A percentile compares a stretch with the other conserved stretches of the same genome.
Evolutionary conservation across 1,140 invertebrate genomes (phyloP).

Genomic region (Leptopilina clavipes): DNA sequence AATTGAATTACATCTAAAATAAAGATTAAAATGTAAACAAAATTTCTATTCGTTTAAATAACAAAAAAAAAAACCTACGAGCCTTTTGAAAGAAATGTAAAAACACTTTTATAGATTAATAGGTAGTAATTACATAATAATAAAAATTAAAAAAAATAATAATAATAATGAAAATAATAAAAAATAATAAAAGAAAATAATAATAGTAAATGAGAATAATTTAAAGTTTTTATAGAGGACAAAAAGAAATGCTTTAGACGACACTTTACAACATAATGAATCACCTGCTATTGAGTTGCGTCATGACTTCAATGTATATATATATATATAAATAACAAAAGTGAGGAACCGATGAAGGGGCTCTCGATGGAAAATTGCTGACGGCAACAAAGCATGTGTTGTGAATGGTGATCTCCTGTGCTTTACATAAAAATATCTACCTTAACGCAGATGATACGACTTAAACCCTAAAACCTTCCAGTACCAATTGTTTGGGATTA

Average conservation of each 20-base stretch:
- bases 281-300: neutral
- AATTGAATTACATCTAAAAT: too few species aligned
- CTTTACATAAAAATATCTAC: conserved; percentile 55
- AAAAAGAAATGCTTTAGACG: neutral
- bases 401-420: conserved; percentile 54
- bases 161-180: too few species aligned
- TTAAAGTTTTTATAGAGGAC: too few species aligned
- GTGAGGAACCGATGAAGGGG: conserved; percentile 43
- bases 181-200: too few species aligned
- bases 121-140: too few species aligned
- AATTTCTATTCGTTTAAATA: too few species aligned
- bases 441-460: conserved; percentile 39
- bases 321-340: conserved; percentile 35
- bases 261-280: conserved; percentile 13
- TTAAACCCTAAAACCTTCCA: neutral
- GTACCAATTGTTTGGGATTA: neutral
- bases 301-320: conserved; percentile 7
- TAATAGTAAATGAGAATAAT: too few species aligned
- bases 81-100: too few species aligned
- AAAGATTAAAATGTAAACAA: too few species aligned
- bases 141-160: too few species aligned
- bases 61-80: too few species aligned
- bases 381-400: conserved; percentile 56
- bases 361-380: conserved; percentile 52
- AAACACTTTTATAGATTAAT: too few species aligned